A percentile compares a stretch with the other conserved stretches of the same genome.
phyloP scores from a whole-genome alignment of 2,113 vertebrate genomes.

The Dipodomys stephensi region DNA sequence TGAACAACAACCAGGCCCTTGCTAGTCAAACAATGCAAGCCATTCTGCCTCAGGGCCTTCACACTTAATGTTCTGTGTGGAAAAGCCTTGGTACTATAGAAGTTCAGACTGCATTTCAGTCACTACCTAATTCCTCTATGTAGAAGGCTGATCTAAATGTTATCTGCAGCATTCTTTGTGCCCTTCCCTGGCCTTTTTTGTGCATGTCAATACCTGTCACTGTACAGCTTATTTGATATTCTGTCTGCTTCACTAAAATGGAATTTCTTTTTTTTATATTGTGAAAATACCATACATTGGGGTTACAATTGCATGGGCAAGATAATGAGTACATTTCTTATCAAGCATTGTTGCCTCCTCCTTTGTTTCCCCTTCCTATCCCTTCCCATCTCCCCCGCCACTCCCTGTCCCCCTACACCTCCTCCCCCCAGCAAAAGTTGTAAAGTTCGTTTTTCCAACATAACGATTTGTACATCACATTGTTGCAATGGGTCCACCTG shows the following conservation, averaged over 20 bases:
- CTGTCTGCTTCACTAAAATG: background rate
- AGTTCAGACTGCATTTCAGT: background rate
- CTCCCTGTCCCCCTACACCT: too few relatives aligned
- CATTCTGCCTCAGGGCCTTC: background rate
- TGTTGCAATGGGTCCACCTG: too few relatives aligned
- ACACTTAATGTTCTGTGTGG: background rate
- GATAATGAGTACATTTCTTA: too few relatives aligned
- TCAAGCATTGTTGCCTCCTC: too few relatives aligned
- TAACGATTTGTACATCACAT: too few relatives aligned
- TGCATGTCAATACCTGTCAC: constrained; percentile 4
- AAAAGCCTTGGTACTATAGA: background rate
- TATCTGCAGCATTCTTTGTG: background rate
- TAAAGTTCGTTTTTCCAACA: too few relatives aligned
- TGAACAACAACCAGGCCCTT: background rate
- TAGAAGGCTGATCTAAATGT: background rate
- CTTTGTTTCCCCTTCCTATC: too few relatives aligned
- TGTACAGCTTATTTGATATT: background rate
- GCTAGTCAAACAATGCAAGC: background rate
- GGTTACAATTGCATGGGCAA: too few relatives aligned
- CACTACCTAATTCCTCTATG: background rate
- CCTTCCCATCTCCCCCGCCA: too few relatives aligned
- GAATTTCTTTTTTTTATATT: background rate
- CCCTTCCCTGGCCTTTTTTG: background rate
- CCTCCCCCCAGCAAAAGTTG: too few relatives aligned
- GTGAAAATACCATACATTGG: too few relatives aligned